Evolutionary conservation across 2,888 invertebrate species (phyloP).

Genomic region (Ophion ellenae): DNA sequence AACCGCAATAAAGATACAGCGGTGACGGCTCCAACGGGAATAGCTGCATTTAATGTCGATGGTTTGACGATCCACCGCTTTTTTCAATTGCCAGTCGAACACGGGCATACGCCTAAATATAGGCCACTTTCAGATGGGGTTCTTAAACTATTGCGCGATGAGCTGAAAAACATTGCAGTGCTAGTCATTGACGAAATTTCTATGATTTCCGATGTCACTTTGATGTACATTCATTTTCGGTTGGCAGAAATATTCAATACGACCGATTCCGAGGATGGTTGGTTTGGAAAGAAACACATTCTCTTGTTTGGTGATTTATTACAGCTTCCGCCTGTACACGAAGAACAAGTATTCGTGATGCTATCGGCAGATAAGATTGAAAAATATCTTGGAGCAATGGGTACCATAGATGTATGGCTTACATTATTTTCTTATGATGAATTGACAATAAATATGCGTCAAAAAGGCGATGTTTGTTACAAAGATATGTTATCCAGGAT

Average conservation of each 20-base stretch:
- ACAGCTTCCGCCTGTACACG: constrained; percentile 75
- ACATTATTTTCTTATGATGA: too few species aligned
- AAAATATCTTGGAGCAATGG: constrained; percentile 50
- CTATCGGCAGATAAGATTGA: constrained; percentile 65
- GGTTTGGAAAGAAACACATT: constrained; percentile 75
- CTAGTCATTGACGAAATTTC: too few species aligned
- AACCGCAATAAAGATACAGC: constrained; percentile 71
- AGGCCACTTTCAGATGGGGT: constrained; percentile 71
- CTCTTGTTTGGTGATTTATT: constrained; percentile 76
- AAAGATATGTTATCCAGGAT: too few species aligned
- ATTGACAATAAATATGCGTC: too few species aligned
- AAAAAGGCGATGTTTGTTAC: too few species aligned
- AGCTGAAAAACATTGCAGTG: too few species aligned
- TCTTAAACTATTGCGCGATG: constrained; percentile 68
- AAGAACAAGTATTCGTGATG: constrained; percentile 69
- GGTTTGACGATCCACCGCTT: constrained; percentile 77
- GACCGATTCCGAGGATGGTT: constrained; percentile 71
- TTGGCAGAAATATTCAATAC: constrained; percentile 73
- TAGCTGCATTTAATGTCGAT: constrained; percentile 78
- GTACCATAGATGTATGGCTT: too few species aligned
- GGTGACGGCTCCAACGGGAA: constrained; percentile 71
- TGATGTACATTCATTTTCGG: constrained; percentile 62
- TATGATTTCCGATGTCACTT: too few species aligned
- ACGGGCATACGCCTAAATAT: constrained; percentile 74
- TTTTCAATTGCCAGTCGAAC: constrained; percentile 76